These are phyloP conservation scores for Rousettus madagascariensis DNA, from an alignment of 2,797 vertebrate genomes.

Conservation along the genomic window DNA sequence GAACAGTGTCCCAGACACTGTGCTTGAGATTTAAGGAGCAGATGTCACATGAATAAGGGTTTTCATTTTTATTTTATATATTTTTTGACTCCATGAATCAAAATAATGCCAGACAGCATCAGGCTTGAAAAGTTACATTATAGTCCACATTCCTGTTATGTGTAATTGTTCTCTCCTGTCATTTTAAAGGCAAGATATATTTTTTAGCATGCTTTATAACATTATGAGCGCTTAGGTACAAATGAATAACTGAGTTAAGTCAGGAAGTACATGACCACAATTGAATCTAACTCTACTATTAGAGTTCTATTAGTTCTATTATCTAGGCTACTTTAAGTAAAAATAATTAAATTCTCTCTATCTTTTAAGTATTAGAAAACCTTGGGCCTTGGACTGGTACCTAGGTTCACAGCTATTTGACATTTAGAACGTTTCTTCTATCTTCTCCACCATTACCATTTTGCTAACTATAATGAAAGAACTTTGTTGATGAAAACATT, in stretches of 20 bases:
- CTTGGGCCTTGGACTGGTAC: not conserved
- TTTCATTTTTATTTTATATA: not conserved
- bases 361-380: slow-evolving; percentile 17
- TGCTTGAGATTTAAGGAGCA: not conserved
- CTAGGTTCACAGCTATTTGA: not conserved
- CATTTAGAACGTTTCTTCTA: not conserved
- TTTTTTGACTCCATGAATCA: not conserved
- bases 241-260: slow-evolving; percentile 10
- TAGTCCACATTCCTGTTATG: not conserved
- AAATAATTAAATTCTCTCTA: not conserved
- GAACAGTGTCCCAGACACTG: not conserved
- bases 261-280: not conserved
- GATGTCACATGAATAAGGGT: not conserved
- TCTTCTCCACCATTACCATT: not conserved
- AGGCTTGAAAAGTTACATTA: not conserved
- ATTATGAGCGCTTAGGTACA: not conserved
- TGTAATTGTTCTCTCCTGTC: not conserved
- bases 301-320: not conserved
- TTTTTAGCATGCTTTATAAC: not conserved
- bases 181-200: slow-evolving; percentile 16
- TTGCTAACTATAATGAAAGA: not conserved
- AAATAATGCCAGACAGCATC: not conserved
- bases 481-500: slow-evolving; percentile 8
- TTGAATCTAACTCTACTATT: not conserved
- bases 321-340: not conserved